phyloP scores from a whole-genome alignment of 2,888 invertebrate species.

The Drosophila emarginata region DNA sequence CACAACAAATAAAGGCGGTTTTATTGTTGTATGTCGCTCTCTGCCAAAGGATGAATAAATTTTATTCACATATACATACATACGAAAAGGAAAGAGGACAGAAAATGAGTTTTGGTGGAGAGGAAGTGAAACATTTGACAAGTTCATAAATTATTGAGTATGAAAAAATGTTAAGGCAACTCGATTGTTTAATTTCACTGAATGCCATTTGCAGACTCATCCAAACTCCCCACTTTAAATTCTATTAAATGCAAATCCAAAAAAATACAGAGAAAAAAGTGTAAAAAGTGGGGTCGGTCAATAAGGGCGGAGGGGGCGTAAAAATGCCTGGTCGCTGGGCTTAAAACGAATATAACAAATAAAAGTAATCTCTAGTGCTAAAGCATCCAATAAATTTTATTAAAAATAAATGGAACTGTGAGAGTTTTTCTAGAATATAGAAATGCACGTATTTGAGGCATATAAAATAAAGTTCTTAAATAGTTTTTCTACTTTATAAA shows the following conservation, averaged over 20 bases:
- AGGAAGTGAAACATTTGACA: conserved; percentile 45
- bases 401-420: too few relatives aligned
- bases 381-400: too few relatives aligned
- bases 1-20: conserved; percentile 6
- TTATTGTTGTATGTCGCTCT: conserved; percentile 1
- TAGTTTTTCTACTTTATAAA: too few relatives aligned
- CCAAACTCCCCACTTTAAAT: conserved; percentile 22
- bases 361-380: too few relatives aligned
- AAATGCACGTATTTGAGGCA: too few relatives aligned
- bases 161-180: conserved; percentile 26
- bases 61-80: not conserved
- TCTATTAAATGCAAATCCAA: conserved; percentile 35
- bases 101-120: not conserved
- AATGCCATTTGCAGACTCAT: conserved; percentile 24
- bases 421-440: too few relatives aligned
- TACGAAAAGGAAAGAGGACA: not conserved
- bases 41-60: conserved; percentile 3
- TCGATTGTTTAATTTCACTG: conserved; percentile 35
- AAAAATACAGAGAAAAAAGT: conserved; percentile 14
- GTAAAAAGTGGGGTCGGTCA: not conserved
- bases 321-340: too few relatives aligned
- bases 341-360: too few relatives aligned
- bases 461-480: too few relatives aligned
- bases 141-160: conserved; percentile 47
- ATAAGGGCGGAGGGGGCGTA: too few relatives aligned